phyloP scores from a whole-genome alignment of 2,888 invertebrate genomes.

The Microchrysa polita region DNA sequence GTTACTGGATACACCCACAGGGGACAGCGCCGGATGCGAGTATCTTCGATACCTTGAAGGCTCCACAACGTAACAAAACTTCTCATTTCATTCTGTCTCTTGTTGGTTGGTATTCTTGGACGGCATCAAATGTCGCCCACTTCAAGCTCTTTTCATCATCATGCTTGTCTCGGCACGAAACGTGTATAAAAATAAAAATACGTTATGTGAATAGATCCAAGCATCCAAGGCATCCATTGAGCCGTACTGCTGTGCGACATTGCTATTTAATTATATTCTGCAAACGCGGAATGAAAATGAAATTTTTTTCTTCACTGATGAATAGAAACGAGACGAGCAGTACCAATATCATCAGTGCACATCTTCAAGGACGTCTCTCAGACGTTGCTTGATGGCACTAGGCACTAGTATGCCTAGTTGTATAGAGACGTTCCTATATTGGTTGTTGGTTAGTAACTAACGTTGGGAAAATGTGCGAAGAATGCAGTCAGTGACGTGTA shows the following conservation, averaged over 20 bases:
- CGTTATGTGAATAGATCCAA: too few relatives aligned
- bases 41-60: not conserved
- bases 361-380: slow-evolving; percentile 16
- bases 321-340: slow-evolving; percentile 4
- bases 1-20: slow-evolving; percentile 13
- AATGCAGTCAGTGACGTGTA: not conserved
- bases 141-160: not conserved
- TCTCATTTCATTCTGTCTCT: not conserved
- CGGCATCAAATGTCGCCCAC: not conserved
- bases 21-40: not conserved
- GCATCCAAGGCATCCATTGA: too few relatives aligned
- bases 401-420: too few relatives aligned
- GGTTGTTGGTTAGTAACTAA: too few relatives aligned
- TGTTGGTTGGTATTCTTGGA: slow-evolving; percentile 13
- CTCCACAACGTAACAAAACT: not conserved
- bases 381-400: not conserved
- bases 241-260: not conserved
- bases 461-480: not conserved
- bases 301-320: slow-evolving; percentile 16
- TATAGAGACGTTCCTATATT: not conserved
- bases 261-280: slow-evolving; percentile 15
- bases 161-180: not conserved
- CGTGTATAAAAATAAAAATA: too few relatives aligned
- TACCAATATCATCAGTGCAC: not conserved
- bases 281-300: slow-evolving; percentile 17